Conservation (phyloP, 2,888 invertebrate genomes). For the Cheilosia scutellata region DNA sequence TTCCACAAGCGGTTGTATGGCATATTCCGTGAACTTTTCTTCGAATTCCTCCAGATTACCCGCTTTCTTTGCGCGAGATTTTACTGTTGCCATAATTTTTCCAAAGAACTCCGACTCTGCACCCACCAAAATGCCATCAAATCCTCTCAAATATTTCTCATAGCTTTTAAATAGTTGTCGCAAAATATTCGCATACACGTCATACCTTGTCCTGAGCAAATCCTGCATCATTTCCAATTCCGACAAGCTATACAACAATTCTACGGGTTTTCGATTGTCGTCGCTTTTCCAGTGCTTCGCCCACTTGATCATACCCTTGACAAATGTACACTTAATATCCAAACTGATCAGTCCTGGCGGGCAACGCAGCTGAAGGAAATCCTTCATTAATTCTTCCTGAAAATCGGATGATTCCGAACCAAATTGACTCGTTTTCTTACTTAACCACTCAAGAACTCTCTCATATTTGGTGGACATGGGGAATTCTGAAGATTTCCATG, state of each 20-base stretch:
- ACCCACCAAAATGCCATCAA: constrained; percentile 38
- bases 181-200: constrained; percentile 77
- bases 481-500: constrained; percentile 83
- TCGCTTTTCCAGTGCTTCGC: constrained; percentile 26
- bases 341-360: constrained; percentile 80
- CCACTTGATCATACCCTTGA: constrained; percentile 76
- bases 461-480: constrained; percentile 81
- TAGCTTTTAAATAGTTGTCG: constrained; percentile 79
- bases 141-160: constrained; percentile 76
- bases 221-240: constrained; percentile 81
- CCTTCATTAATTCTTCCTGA: constrained; percentile 72
- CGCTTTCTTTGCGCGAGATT: constrained; percentile 78
- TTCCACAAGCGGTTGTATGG: constrained; percentile 78
- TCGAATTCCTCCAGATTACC: constrained; percentile 75
- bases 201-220: constrained; percentile 78
- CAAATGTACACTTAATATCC: constrained; percentile 77
- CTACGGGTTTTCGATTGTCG: constrained; percentile 56
- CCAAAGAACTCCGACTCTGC: constrained; percentile 79
- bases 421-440: constrained; percentile 56
- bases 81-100: constrained; percentile 77
- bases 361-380: constrained; percentile 79
- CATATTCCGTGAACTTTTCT: constrained; percentile 70
- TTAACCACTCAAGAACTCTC: constrained; percentile 80
- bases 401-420: constrained; percentile 66
- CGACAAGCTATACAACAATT: constrained; percentile 77